A percentile compares a stretch with the other conserved stretches of the same genome.
These are phyloP conservation scores for Apis florea DNA, from an alignment of 1,140 invertebrate genomes.

Conservation along the genomic window DNA sequence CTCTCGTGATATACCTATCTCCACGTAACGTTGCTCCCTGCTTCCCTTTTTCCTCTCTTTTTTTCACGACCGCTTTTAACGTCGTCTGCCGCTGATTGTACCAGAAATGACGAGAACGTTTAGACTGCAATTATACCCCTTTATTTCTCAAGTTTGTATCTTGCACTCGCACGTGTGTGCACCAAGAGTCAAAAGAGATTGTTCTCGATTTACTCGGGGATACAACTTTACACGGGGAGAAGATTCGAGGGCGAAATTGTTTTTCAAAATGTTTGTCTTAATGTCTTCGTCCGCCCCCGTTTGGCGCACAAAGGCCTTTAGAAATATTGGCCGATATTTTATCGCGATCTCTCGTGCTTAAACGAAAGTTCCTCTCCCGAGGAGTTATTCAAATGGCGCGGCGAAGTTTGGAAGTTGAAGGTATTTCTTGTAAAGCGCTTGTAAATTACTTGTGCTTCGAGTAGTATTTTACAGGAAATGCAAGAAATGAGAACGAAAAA, in stretches of 20 bases:
- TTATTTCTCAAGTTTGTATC: constrained; percentile 23
- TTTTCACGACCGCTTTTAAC: constrained; percentile 48
- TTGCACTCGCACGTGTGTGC: neutral
- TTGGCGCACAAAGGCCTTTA: neutral
- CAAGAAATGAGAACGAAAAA: too few relatives aligned
- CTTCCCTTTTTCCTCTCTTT: neutral
- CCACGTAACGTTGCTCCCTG: constrained; percentile 9
- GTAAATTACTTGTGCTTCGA: too few relatives aligned
- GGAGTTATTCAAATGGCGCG: too few relatives aligned
- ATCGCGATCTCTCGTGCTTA: neutral
- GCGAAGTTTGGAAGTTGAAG: too few relatives aligned
- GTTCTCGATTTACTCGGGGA: constrained; percentile 15
- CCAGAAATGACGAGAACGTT: constrained; percentile 45
- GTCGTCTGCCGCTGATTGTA: constrained; percentile 35
- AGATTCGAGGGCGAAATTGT: neutral
- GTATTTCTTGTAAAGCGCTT: too few relatives aligned
- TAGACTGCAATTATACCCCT: constrained; percentile 43
- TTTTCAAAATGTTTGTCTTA: neutral
- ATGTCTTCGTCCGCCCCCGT: neutral
- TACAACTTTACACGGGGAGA: neutral
- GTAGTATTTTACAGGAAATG: too few relatives aligned
- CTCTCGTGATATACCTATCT: constrained; percentile 32
- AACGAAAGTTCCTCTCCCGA: neutral
- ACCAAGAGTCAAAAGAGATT: constrained; percentile 12
- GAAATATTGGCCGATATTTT: constrained; percentile 13